Conservation (phyloP, 2,888 invertebrate species). For the Trypoxylon attenuatum region DNA sequence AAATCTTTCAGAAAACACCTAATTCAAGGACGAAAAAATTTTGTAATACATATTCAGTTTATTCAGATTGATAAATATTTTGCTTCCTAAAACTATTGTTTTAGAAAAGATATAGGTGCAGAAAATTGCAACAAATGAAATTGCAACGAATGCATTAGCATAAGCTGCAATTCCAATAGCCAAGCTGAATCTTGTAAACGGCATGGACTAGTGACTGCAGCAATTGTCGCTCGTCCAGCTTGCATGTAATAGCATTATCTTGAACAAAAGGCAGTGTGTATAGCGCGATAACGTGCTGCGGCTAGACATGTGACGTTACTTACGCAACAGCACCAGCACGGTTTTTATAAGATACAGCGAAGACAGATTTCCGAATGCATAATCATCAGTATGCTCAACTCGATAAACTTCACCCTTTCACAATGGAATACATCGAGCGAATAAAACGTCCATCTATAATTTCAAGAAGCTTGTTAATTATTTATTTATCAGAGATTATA, state of each 20-base stretch:
- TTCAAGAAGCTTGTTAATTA: too few relatives aligned
- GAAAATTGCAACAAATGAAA: too few relatives aligned
- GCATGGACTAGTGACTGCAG: neutral
- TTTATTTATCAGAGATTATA: too few relatives aligned
- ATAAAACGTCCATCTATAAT: too few relatives aligned
- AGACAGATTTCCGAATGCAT: conserved; percentile 36
- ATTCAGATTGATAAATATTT: too few relatives aligned
- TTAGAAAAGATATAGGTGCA: too few relatives aligned
- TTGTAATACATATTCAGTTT: too few relatives aligned
- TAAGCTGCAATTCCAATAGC: neutral
- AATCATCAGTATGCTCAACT: conserved; percentile 24
- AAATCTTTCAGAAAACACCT: neutral
- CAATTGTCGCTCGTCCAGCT: conserved; percentile 7
- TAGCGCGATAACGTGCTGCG: conserved; percentile 23
- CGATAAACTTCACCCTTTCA: too few relatives aligned
- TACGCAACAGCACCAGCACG: conserved; percentile 37
- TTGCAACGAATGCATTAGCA: too few relatives aligned
- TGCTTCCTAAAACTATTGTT: too few relatives aligned
- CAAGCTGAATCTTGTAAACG: neutral
- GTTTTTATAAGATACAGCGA: conserved; percentile 39
- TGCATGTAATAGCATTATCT: conserved; percentile 19
- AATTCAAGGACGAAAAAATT: neutral
- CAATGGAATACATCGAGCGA: too few relatives aligned
- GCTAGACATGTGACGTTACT: conserved; percentile 33
- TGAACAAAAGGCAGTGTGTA: neutral